Conservation (phyloP, 2,888 invertebrate genomes). For the Charanyca ferruginea region DNA sequence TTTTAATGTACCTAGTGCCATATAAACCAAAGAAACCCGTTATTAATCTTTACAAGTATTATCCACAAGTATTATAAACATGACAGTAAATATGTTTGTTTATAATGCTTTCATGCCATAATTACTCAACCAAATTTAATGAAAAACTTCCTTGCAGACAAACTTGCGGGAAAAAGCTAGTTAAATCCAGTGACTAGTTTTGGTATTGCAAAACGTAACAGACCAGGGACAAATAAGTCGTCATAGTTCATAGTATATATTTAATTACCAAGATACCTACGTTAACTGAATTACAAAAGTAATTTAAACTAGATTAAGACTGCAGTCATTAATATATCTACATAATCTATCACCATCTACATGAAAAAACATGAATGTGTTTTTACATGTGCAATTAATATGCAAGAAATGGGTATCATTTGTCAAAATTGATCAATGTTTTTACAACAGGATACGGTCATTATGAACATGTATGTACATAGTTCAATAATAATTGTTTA, state of each 20-base stretch:
- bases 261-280: background rate
- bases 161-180: no score
- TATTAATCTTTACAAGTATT: no score
- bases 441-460: conserved; percentile 16
- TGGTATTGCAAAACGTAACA: background rate
- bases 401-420: conserved; percentile 26
- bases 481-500: background rate
- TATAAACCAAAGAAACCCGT: no score
- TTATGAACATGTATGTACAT: background rate
- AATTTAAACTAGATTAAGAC: conserved; percentile 26
- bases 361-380: conserved; percentile 9
- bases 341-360: conserved; percentile 9
- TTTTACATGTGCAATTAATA: conserved; percentile 20
- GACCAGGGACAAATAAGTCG: background rate
- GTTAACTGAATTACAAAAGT: conserved; percentile 2
- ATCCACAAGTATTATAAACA: no score
- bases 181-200: background rate
- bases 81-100: no score
- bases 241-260: background rate
- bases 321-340: conserved; percentile 5
- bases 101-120: no score
- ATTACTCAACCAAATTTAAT: no score
- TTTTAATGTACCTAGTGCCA: background rate
- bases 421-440: conserved; percentile 27
- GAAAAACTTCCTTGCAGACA: no score